phyloP scores from a whole-genome alignment of 2,113 vertebrate species.

The Noctilio leporinus region DNA sequence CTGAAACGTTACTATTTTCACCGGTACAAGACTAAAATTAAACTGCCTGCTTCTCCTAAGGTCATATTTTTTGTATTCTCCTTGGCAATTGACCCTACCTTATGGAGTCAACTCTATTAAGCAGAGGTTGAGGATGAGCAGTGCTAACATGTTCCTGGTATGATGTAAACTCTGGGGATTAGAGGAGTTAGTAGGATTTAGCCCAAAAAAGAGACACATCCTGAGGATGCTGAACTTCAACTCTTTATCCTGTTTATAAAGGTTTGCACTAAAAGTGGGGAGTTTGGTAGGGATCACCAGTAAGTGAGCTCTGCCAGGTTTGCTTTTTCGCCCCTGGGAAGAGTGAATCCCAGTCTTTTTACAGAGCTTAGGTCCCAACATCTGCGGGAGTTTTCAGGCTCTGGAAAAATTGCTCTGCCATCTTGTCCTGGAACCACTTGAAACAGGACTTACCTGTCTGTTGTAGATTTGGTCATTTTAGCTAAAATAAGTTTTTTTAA shows the following conservation, averaged over 20 bases:
- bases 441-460: not conserved
- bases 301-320: not conserved
- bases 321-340: not conserved
- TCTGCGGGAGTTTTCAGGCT: not conserved
- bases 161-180: not conserved
- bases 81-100: not conserved
- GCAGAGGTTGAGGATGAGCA: not conserved
- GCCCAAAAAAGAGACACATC: not conserved
- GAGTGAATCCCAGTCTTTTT: not conserved
- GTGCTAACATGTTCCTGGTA: not conserved
- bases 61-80: not conserved
- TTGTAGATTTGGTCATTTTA: not conserved
- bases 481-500: not conserved
- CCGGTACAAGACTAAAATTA: conserved; percentile 39
- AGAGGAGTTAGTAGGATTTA: not conserved
- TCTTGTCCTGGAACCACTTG: not conserved
- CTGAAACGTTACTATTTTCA: conserved; percentile 53
- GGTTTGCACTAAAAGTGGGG: not conserved
- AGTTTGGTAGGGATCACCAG: not conserved
- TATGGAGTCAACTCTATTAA: not conserved
- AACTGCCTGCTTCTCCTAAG: not conserved
- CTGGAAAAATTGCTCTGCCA: not conserved
- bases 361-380: not conserved
- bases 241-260: not conserved
- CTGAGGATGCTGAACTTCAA: not conserved